Base-by-base conservation (phyloP, 2,797 vertebrate genomes). In the Lagodon rhomboides region DNA sequence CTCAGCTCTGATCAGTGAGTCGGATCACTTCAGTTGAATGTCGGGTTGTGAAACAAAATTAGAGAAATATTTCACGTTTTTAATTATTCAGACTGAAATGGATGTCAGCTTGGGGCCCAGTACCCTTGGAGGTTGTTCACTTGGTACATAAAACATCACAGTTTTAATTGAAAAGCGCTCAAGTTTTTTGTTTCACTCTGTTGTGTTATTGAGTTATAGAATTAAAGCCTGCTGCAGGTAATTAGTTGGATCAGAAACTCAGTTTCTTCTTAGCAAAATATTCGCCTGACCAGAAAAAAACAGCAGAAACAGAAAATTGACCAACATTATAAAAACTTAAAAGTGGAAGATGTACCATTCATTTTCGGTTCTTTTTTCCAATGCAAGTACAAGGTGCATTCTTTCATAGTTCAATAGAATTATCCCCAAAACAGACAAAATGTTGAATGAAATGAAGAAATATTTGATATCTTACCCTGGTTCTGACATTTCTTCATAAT, bases 1-100 rank as follows among this genome's bases (percentile, higher is more conserved):
- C 87, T 44, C 56, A 79, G 70, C 54, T 81, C 54, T 27, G 93
- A 96, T 64, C 94, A 92, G 95, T 96, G 89, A 95, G 96, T 95
- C 46, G 12, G 2, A 64, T 1, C 10, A 66, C 43, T 27, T 60
- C 4, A 11, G 16, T 6, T 70, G 0, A 49, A 49, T 66, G n/a
- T 55, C 2, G 8, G 4, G 38, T 58, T 23, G 15, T 46, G 47
- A 75, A 68, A 60, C 46, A 13, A 25, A 16, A 1, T 5, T 18
- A 53, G 9, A 68, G 7, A 38, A 41, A 65, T 44, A 50, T 47
- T 64, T n/a, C 20, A n/a, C 27, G 9, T 49, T 60, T 43, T 41
- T 27, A 18, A 12, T 46, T 5, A 22, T 22, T 30, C 9, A 47
- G 3, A 60, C 20, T 22, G 27, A 38, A 20, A 13, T 17, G 0